phyloP scores from a whole-genome alignment of 1,140 invertebrate species.

The Periplaneta americana region DNA sequence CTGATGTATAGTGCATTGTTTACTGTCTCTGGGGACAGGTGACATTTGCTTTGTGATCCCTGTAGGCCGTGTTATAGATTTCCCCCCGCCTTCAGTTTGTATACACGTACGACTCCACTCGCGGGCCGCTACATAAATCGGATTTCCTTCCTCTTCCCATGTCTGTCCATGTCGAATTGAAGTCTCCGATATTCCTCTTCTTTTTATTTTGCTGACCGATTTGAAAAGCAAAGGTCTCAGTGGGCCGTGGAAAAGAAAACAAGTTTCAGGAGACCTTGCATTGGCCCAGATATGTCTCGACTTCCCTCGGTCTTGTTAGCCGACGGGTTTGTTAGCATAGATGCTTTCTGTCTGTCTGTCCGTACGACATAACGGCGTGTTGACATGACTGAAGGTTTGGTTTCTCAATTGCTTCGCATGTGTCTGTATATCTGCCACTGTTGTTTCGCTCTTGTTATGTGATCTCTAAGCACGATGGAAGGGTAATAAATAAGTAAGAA shows the following conservation, averaged over 20 bases:
- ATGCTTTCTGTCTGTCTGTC: no score
- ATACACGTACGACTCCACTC: no score
- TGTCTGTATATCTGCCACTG: no score
- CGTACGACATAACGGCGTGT: no score
- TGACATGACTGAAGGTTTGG: no score
- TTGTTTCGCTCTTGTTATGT: no score
- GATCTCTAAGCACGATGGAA: no score
- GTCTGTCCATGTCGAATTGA: not conserved
- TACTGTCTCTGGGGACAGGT: not conserved
- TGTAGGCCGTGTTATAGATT: not conserved
- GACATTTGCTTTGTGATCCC: no score
- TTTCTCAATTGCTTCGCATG: no score
- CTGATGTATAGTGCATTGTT: not conserved
- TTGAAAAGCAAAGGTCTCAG: not conserved
- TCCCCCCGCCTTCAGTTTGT: not conserved
- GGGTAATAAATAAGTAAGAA: no score
- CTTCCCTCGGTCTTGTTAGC: not conserved
- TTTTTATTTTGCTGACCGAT: not conserved
- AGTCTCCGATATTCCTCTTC: no score
- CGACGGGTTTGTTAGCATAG: no score
- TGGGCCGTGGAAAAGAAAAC: not conserved
- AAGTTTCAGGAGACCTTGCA: not conserved
- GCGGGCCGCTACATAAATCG: not conserved
- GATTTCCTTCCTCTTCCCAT: not conserved
- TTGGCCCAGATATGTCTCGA: not conserved